Evolutionary conservation across 2,113 vertebrate genomes (phyloP).

Genomic region (Egretta garzetta): DNA sequence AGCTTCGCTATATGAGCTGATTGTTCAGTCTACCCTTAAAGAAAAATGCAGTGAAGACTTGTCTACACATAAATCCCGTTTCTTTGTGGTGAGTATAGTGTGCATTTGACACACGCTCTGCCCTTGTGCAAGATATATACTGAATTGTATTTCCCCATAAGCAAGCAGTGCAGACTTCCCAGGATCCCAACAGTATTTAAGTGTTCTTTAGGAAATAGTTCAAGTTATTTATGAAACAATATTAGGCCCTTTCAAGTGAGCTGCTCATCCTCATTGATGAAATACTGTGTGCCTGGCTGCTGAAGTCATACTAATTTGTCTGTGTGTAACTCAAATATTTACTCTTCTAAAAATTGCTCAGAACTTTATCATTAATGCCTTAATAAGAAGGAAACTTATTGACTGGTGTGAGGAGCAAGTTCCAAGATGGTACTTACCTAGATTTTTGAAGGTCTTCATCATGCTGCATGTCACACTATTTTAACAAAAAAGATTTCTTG

Average conservation of each 20-base stretch:
- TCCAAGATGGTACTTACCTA: neutral
- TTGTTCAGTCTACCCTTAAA: slow-evolving; percentile 37
- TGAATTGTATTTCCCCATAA: neutral
- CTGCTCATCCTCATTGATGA: neutral
- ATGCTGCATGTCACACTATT: neutral
- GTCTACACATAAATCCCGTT: neutral
- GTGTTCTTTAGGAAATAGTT: neutral
- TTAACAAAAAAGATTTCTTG: neutral
- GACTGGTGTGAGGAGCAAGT: neutral
- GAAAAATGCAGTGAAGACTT: neutral
- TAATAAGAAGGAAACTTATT: neutral
- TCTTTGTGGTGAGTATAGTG: slow-evolving; percentile 58
- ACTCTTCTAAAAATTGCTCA: neutral
- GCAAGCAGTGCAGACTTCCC: neutral
- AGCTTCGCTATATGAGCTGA: slow-evolving; percentile 40
- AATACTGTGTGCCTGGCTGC: neutral
- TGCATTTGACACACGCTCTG: neutral
- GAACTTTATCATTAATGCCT: neutral
- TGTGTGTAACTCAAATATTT: neutral
- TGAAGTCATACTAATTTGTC: neutral
- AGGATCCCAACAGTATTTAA: neutral
- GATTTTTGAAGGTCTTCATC: neutral
- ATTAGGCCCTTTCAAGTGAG: neutral
- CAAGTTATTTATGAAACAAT: neutral
- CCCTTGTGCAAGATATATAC: neutral